These are phyloP conservation scores for Triops longicaudatus DNA, from an alignment of 1,140 invertebrate genomes.

Conservation along the genomic window DNA sequence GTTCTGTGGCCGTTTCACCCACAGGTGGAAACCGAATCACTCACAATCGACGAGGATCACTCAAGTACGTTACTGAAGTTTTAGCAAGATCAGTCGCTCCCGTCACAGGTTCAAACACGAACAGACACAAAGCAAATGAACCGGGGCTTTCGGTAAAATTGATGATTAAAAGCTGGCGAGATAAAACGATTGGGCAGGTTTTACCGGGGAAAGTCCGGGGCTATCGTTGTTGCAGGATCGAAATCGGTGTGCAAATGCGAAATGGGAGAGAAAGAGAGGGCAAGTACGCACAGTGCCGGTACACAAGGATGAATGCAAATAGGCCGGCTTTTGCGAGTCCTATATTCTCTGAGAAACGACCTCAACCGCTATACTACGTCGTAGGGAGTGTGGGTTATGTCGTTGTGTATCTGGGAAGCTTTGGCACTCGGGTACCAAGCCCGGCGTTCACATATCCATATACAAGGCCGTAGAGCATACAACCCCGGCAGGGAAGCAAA, in stretches of 20 bases:
- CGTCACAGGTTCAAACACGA: neutral
- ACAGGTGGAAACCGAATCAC: neutral
- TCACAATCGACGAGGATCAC: neutral
- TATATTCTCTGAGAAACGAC: neutral
- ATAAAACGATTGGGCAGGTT: neutral
- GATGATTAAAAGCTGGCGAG: neutral
- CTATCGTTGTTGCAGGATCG: neutral
- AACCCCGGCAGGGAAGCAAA: slow-evolving; percentile 13
- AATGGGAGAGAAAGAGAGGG: too few species aligned
- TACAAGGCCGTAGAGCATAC: slow-evolving; percentile 10
- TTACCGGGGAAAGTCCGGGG: neutral
- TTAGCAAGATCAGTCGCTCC: neutral
- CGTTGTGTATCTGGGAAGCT: neutral
- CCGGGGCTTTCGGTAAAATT: neutral
- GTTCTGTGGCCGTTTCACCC: neutral
- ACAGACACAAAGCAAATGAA: neutral
- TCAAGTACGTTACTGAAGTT: neutral
- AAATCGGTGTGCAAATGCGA: neutral
- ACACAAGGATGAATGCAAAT: slow-evolving; percentile 3
- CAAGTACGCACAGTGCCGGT: slow-evolving; percentile 9
- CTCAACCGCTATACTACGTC: slow-evolving; percentile 14
- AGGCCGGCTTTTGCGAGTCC: neutral
- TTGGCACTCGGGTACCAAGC: neutral
- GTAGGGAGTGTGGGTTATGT: slow-evolving; percentile 1
- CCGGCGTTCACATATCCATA: slow-evolving; percentile 7